Conservation (phyloP, 2,888 invertebrate genomes). For the Celastrina argiolus region DNA sequence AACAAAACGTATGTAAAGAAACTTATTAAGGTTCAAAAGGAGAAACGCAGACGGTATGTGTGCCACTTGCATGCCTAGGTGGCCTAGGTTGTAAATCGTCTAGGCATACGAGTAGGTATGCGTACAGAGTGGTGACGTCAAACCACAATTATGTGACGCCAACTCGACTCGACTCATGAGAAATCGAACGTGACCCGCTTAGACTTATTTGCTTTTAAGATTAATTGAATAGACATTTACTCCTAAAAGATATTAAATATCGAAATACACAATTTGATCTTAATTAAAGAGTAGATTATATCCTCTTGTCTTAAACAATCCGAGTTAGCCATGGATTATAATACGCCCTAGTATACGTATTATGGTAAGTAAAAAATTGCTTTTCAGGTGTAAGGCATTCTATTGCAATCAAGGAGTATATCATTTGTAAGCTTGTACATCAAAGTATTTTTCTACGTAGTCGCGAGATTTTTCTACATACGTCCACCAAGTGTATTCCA, state of each 20-base stretch:
- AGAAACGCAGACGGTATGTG: constrained; percentile 32
- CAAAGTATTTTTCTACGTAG: no score
- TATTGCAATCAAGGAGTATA: no score
- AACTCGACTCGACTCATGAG: not conserved
- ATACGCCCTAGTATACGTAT: no score
- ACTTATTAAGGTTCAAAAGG: constrained; percentile 37
- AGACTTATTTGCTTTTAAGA: not conserved
- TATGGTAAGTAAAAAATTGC: no score
- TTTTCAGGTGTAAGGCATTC: no score
- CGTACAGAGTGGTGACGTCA: constrained; percentile 2
- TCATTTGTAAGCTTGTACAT: no score
- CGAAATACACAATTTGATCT: not conserved
- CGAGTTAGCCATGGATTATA: no score
- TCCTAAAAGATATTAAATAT: not conserved
- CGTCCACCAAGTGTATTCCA: no score
- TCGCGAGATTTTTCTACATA: no score
- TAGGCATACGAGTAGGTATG: not conserved
- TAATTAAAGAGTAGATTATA: not conserved
- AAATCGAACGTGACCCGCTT: constrained; percentile 1
- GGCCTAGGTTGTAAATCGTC: constrained; percentile 14
- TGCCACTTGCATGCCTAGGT: constrained; percentile 23
- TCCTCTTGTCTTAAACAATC: no score
- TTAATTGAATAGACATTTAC: not conserved
- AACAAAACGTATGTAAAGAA: constrained; percentile 30
- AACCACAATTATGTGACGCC: constrained; percentile 10